Conservation (phyloP, 2,888 invertebrate genomes). For the Caenorhabditis angaria region DNA sequence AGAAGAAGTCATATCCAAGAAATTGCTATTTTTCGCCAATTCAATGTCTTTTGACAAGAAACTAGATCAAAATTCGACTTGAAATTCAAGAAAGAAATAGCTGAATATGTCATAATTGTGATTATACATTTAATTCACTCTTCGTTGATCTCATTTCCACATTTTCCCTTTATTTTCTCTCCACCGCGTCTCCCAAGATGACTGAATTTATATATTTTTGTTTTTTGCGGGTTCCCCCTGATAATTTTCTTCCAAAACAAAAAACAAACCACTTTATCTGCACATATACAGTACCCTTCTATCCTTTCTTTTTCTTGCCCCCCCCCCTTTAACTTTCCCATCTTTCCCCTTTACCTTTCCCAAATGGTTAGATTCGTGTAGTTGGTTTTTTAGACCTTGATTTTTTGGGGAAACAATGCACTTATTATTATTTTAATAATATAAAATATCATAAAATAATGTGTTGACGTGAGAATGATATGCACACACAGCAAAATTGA, state of each 20-base stretch:
- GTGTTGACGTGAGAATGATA: no score
- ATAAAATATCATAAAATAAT: no score
- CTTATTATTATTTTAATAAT: no score
- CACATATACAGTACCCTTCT: conserved; percentile 32
- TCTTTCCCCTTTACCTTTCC: neutral
- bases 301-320: neutral
- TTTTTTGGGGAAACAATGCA: no score
- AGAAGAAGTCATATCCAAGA: conserved; percentile 64
- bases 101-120: conserved; percentile 40
- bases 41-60: conserved; percentile 61
- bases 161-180: neutral
- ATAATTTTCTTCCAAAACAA: conserved; percentile 6
- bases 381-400: conserved; percentile 2
- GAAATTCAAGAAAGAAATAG: neutral
- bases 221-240: conserved; percentile 37
- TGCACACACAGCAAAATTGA: no score
- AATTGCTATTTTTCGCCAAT: conserved; percentile 68
- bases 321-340: neutral
- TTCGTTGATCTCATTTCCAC: conserved; percentile 11
- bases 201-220: conserved; percentile 14
- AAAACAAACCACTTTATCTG: conserved; percentile 29
- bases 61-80: conserved; percentile 13
- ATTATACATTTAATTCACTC: conserved; percentile 8
- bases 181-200: conserved; percentile 2
- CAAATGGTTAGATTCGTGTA: conserved; percentile 30